These are phyloP conservation scores for Margarornis squamiger DNA, from an alignment of 2,797 vertebrate species.

Conservation along the genomic window DNA sequence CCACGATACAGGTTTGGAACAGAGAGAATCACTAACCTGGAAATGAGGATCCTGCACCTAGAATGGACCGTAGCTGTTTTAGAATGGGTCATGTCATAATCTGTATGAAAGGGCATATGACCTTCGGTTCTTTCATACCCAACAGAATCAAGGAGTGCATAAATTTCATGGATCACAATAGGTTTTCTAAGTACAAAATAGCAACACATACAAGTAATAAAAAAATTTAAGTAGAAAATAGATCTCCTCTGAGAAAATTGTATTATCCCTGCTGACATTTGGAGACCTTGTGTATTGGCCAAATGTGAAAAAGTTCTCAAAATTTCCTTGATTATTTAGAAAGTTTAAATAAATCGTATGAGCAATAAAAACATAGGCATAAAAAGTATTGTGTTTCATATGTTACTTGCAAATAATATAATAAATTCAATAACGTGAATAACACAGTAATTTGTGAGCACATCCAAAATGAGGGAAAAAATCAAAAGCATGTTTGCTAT, in stretches of 20 bases:
- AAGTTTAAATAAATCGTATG: background rate
- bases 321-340: background rate
- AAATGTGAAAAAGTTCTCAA: background rate
- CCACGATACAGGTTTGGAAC: rapidly evolving
- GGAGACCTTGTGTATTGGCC: background rate
- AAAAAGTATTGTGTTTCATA: background rate
- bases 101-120: background rate
- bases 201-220: background rate
- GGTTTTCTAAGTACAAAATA: background rate
- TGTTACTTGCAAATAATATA: background rate
- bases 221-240: background rate
- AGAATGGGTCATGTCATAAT: background rate
- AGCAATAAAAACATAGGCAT: background rate
- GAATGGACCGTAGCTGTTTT: background rate
- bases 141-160: background rate
- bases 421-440: background rate
- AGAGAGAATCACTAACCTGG: background rate
- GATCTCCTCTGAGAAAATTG: rapidly evolving
- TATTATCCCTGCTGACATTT: background rate
- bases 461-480: background rate
- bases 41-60: background rate
- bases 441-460: background rate
- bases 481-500: background rate
- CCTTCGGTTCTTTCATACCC: background rate
- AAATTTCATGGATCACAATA: background rate